Percentiles rank a stretch among this genome's conserved stretches.
These are phyloP conservation scores for Acanthaster planci DNA, from an alignment of 35 echinoderm and acorn worm genomes.

Conservation along the genomic window DNA sequence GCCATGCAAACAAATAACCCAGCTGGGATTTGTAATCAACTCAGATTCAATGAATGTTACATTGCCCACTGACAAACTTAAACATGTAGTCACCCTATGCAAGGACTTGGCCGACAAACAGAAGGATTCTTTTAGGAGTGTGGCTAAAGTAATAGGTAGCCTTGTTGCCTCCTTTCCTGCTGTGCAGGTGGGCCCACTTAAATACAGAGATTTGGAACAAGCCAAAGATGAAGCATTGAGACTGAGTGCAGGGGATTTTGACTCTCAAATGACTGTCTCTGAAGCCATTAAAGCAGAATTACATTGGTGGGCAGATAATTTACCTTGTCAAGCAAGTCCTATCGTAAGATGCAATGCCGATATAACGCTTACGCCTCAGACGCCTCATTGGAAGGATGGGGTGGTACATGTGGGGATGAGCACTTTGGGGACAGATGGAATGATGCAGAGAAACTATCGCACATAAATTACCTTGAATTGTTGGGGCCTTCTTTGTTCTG, in stretches of 20 bases:
- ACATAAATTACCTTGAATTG: no score
- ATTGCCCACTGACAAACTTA: no score
- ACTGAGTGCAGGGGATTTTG: neutral
- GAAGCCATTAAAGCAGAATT: neutral
- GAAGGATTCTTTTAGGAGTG: neutral
- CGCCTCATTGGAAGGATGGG: neutral
- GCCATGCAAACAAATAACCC: neutral
- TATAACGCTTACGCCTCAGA: neutral
- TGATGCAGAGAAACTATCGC: neutral
- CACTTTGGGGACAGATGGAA: neutral
- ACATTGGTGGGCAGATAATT: neutral
- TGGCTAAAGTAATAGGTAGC: constrained; percentile 29
- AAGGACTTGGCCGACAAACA: neutral
- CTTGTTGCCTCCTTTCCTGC: neutral
- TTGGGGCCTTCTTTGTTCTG: no score
- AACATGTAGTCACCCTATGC: neutral
- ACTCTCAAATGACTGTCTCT: neutral
- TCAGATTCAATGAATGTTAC: no score
- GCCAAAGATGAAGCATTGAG: neutral
- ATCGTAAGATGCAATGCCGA: neutral
- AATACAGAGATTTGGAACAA: neutral
- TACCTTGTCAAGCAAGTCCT: neutral
- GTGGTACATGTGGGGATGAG: neutral
- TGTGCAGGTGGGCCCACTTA: neutral
- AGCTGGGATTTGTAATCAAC: neutral